Percentiles rank a stretch among this genome's conserved stretches.
These are phyloP conservation scores for Anhinga rufa DNA, from an alignment of 2,113 vertebrate genomes.

Conservation along the genomic window DNA sequence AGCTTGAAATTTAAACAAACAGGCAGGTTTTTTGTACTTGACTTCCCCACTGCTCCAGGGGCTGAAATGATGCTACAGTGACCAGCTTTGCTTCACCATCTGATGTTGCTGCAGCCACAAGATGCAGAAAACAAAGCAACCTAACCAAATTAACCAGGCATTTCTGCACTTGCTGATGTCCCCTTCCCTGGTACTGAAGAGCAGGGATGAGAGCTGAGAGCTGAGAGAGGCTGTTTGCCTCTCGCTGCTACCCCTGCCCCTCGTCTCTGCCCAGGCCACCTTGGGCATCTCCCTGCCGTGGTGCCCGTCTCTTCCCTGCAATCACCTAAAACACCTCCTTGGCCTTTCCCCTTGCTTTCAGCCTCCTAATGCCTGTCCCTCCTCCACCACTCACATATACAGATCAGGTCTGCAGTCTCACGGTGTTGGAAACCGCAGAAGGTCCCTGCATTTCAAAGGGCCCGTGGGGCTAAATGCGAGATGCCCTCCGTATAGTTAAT, in stretches of 20 bases:
- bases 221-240: not conserved
- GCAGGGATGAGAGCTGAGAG: not conserved
- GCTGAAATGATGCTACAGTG: not conserved
- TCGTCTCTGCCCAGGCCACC: not conserved
- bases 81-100: not conserved
- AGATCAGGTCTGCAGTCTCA: not conserved
- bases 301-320: not conserved
- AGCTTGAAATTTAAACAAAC: not conserved
- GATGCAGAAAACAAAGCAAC: not conserved
- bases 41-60: not conserved
- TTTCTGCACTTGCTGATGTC: accelerated
- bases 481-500: not conserved
- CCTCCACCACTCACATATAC: not conserved
- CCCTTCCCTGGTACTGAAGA: not conserved
- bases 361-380: not conserved
- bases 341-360: not conserved
- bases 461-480: not conserved
- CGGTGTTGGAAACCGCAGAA: not conserved
- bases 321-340: not conserved
- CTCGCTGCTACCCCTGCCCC: too few relatives aligned
- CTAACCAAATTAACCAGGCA: not conserved
- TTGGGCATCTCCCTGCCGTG: not conserved
- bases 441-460: not conserved
- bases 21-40: not conserved
- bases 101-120: not conserved